phyloP scores from a whole-genome alignment of 2,113 vertebrate species.

The Theropithecus gelada region DNA sequence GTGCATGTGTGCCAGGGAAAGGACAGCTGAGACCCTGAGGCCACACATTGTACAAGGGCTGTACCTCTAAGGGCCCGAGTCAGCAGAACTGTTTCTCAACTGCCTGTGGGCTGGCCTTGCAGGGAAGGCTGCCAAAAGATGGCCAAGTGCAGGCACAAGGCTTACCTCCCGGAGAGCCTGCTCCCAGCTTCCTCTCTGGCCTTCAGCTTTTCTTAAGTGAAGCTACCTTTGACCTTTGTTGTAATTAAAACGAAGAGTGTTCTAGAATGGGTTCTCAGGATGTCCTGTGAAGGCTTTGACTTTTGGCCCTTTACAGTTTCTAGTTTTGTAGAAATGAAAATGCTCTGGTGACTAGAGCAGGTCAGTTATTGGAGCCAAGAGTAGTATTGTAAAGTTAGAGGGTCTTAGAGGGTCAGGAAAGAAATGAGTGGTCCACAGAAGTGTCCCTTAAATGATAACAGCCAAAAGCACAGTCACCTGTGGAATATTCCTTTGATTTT shows the following conservation, averaged over 20 bases:
- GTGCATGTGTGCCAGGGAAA: accelerated
- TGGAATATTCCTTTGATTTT: background rate
- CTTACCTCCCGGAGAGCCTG: background rate
- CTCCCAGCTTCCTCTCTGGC: background rate
- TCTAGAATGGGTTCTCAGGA: background rate
- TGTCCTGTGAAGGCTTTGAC: background rate
- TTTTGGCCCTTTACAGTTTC: background rate
- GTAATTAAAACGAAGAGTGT: background rate
- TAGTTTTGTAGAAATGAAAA: background rate
- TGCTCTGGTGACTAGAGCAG: background rate
- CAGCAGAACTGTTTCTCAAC: background rate
- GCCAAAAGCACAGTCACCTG: background rate
- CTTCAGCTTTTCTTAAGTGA: background rate
- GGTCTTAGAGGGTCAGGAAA: background rate
- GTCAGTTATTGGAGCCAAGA: background rate
- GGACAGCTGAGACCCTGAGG: background rate
- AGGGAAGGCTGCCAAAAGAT: background rate
- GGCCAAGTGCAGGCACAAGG: accelerated
- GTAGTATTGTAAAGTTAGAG: background rate
- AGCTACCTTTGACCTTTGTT: background rate
- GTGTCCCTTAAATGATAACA: background rate
- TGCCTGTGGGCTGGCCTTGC: background rate
- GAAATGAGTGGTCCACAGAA: background rate
- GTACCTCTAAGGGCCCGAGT: background rate
- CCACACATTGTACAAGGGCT: background rate